Evolutionary conservation across 1,140 invertebrate species (phyloP).

Genomic region (Formica exsecta): DNA sequence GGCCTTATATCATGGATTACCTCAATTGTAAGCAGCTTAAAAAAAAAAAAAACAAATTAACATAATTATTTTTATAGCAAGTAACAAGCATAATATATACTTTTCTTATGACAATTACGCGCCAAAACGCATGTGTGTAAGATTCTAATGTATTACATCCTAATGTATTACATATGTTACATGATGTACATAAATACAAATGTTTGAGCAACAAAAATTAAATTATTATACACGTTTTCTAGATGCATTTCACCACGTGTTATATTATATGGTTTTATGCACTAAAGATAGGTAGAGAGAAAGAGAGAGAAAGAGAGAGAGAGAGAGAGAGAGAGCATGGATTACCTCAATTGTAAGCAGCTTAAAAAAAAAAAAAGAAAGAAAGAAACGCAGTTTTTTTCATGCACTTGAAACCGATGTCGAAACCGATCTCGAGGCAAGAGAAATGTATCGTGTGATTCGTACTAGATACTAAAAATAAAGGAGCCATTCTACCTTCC

Average conservation of each 20-base stretch:
- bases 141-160: neutral
- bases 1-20: constrained; percentile 78
- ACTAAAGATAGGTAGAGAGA: neutral
- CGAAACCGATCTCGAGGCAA: constrained; percentile 50
- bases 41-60: constrained; percentile 11
- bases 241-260: neutral
- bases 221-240: constrained; percentile 39
- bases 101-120: constrained; percentile 33
- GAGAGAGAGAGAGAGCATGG: no score
- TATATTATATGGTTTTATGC: constrained; percentile 9
- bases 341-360: no score
- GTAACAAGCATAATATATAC: constrained; percentile 32
- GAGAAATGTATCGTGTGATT: constrained; percentile 53
- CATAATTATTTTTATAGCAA: constrained; percentile 44
- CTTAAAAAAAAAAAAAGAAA: no score
- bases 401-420: constrained; percentile 64
- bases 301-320: neutral
- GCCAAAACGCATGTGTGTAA: constrained; percentile 31
- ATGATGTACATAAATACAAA: constrained; percentile 42
- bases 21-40: constrained; percentile 77
- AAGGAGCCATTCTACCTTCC: constrained; percentile 56
- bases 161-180: constrained; percentile 16
- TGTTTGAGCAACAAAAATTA: constrained; percentile 13
- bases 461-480: constrained; percentile 60
- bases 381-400: constrained; percentile 59